Evolutionary conservation across 1,140 invertebrate genomes (phyloP), one percentile per base, ranked within the genome.

Genomic region (Drosophila tsacasi): DNA sequence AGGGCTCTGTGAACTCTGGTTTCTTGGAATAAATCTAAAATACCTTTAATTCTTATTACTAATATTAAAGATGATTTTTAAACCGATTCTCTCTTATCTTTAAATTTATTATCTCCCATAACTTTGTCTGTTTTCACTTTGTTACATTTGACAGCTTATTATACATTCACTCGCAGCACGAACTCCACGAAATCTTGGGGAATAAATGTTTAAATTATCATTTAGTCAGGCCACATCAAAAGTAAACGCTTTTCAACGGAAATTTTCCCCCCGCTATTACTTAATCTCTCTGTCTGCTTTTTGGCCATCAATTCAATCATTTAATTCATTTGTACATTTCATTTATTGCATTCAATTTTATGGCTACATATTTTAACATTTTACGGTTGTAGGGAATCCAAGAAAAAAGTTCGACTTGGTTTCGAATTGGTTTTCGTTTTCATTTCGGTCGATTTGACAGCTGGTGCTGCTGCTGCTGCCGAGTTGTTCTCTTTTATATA

Each of bases 261-360:
- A 49, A 40, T 39, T 50, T 73, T 61, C 40, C 46, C 30, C 32
- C 42, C 23, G 8, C 52, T 40, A 25, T 37, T 39, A 52, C 59
- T 52, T 47, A 69, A 73, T 73, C 44, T 60, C 44, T 40, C 46
- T 23, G 61, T 23, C 57, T 37, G 71, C 58, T 57, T 40, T 67
- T 57, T 6, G 32, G 55, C 47, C 50, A 68, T 63, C 55, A 62
- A 55, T 61, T 59, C 63, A 75, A 80, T 73, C 40, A 61, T 58
- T 87, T 83, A 77, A 86, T 83, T 83, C 71, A 80, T 79, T 83
- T 81, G 59, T 80, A 66, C 60, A 61, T 59, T 81, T 79, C 68
- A 89, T 87, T 87, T 87, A 87, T 87, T 89, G 72, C 81, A 74
- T 78, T 81, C 66, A 64, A 81, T 89, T 87, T 89, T 84, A 89